A percentile compares a stretch with the other conserved stretches of the same genome.
Conservation (phyloP, 2,888 invertebrate genomes). For the Chloroclystis v-ata region DNA sequence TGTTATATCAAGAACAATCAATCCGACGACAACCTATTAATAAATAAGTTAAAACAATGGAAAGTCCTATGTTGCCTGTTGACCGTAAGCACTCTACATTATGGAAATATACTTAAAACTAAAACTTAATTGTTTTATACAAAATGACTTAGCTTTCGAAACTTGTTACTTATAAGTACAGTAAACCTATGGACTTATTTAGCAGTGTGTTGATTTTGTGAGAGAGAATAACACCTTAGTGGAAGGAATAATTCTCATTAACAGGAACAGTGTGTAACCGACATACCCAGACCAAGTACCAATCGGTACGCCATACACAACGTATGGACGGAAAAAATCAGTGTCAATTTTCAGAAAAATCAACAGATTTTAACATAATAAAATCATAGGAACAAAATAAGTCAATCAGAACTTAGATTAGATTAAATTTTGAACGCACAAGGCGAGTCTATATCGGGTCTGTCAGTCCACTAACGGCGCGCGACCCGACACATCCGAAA, state of each 20-base stretch:
- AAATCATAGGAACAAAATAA: constrained; percentile 76
- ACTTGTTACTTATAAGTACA: constrained; percentile 77
- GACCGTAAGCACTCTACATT: constrained; percentile 63
- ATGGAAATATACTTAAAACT: constrained; percentile 74
- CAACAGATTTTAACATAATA: constrained; percentile 69
- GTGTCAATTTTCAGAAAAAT: constrained; percentile 75
- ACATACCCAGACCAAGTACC: constrained; percentile 49
- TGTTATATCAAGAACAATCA: constrained; percentile 33
- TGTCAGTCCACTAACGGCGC: constrained; percentile 43
- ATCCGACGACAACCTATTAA: constrained; percentile 51
- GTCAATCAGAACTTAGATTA: constrained; percentile 73
- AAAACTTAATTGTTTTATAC: constrained; percentile 75
- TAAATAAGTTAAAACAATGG: constrained; percentile 73
- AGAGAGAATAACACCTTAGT: constrained; percentile 36
- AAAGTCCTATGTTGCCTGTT: constrained; percentile 68
- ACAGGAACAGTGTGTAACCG: constrained; percentile 58
- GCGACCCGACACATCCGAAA: constrained; percentile 5
- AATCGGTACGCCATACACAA: too few species aligned
- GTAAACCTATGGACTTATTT: constrained; percentile 70
- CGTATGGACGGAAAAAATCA: constrained; percentile 55
- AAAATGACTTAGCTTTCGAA: constrained; percentile 79
- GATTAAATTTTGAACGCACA: constrained; percentile 71
- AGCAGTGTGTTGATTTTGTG: constrained; percentile 64
- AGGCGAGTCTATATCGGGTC: constrained; percentile 69
- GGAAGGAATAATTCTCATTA: constrained; percentile 39